These are phyloP conservation scores for Anastatus disparis DNA, from an alignment of 1,140 invertebrate genomes.

Conservation along the genomic window DNA sequence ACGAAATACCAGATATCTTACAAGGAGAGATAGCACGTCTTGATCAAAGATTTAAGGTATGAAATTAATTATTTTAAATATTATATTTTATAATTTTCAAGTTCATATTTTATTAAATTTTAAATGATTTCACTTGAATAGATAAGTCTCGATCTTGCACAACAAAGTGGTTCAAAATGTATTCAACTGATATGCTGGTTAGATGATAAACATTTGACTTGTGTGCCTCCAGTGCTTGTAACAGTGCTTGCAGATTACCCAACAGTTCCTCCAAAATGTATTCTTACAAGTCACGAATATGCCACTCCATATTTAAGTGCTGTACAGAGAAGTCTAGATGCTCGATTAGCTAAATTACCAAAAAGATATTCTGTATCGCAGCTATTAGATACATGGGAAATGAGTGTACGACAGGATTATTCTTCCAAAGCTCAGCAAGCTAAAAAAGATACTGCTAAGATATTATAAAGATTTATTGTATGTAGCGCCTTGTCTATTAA, in stretches of 20 bases:
- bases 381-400: slow-evolving; percentile 94
- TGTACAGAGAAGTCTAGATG: slow-evolving; percentile 79
- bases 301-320: slow-evolving; percentile 81
- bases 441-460: not conserved
- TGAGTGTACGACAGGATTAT: slow-evolving; percentile 90
- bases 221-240: slow-evolving; percentile 88
- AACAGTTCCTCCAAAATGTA: slow-evolving; percentile 75
- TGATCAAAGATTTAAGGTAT: slow-evolving; percentile 88
- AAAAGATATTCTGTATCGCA: slow-evolving; percentile 87
- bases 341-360: slow-evolving; percentile 79
- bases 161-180: slow-evolving; percentile 76
- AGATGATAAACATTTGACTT: slow-evolving; percentile 89
- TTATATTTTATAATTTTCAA: slow-evolving; percentile 2
- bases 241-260: slow-evolving; percentile 86
- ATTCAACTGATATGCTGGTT: slow-evolving; percentile 82
- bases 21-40: slow-evolving; percentile 93
- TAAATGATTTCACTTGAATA: slow-evolving; percentile 26
- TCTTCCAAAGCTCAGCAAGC: slow-evolving; percentile 65
- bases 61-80: not conserved
- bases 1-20: slow-evolving; percentile 86
- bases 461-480: too few species aligned
- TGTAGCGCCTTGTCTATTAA: too few species aligned
- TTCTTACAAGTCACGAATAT: slow-evolving; percentile 74
- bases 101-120: too few species aligned
- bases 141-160: slow-evolving; percentile 80